Percentiles rank a stretch among this genome's conserved stretches.
These are phyloP conservation scores for Pangasianodon gigas DNA, from an alignment of 2,113 vertebrate species.

Conservation along the genomic window DNA sequence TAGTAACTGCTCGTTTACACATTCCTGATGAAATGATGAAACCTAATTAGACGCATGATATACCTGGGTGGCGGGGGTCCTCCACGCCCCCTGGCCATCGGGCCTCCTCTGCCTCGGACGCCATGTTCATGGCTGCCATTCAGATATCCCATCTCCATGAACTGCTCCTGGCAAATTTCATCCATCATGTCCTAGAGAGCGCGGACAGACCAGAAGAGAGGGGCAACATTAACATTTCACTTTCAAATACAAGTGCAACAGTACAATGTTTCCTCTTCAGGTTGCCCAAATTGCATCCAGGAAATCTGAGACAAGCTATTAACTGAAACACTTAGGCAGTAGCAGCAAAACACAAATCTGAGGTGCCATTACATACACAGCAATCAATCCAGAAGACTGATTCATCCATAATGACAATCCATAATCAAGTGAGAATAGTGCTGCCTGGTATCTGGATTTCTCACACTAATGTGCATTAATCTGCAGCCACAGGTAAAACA, in stretches of 20 bases:
- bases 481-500: slow-evolving; percentile 21
- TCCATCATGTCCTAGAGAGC: slow-evolving; percentile 92
- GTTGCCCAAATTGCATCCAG: background rate
- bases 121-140: slow-evolving; percentile 89
- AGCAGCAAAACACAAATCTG: background rate
- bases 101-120: slow-evolving; percentile 81
- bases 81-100: slow-evolving; percentile 85
- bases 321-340: background rate
- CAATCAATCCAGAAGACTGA: slow-evolving; percentile 8
- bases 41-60: background rate
- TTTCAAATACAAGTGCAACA: background rate
- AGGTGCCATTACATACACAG: background rate
- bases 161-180: slow-evolving; percentile 97
- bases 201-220: background rate
- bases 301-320: background rate
- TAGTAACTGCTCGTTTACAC: background rate
- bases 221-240: background rate
- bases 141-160: slow-evolving; percentile 94
- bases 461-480: slow-evolving; percentile 55
- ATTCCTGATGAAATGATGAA: background rate
- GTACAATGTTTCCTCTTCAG: background rate
- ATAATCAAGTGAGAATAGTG: slow-evolving; percentile 13
- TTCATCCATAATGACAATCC: background rate
- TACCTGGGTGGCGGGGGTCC: slow-evolving; percentile 86
- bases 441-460: slow-evolving; percentile 41